Evolutionary conservation across 2,113 vertebrate species (phyloP).

Genomic region (Tichodroma muraria): DNA sequence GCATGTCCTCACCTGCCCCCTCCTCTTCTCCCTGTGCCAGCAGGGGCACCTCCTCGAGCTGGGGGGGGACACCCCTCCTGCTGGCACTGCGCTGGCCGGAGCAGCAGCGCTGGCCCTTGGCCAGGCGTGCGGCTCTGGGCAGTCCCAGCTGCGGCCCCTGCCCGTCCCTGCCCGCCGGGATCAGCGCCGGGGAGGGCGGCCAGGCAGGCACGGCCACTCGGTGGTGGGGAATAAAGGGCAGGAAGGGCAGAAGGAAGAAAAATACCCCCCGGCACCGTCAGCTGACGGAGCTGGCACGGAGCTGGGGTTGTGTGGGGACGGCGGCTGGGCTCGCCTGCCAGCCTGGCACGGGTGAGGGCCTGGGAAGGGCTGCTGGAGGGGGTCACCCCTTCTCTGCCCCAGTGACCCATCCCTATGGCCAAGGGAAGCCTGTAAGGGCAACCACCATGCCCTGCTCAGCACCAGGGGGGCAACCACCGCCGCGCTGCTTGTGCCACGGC

Average conservation of each 20-base stretch:
- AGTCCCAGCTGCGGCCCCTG: background rate
- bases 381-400: background rate
- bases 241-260: background rate
- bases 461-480: no score
- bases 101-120: background rate
- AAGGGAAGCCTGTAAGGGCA: background rate
- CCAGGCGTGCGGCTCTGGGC: background rate
- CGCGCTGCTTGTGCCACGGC: background rate
- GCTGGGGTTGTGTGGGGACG: background rate
- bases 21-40: background rate
- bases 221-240: background rate
- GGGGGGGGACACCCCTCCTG: background rate
- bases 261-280: background rate
- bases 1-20: background rate
- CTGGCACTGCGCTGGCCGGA: background rate
- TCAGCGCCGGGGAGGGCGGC: background rate
- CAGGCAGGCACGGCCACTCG: background rate
- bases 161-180: background rate
- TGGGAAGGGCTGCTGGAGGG: rapidly evolving
- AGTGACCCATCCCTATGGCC: rapidly evolving
- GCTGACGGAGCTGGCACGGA: background rate
- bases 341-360: background rate
- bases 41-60: background rate
- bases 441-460: background rate
- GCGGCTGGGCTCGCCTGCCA: background rate